A percentile compares a stretch with the other conserved stretches of the same genome.
Evolutionary conservation across 2,113 vertebrate genomes (phyloP).

Genomic region (Regulus satrapa): DNA sequence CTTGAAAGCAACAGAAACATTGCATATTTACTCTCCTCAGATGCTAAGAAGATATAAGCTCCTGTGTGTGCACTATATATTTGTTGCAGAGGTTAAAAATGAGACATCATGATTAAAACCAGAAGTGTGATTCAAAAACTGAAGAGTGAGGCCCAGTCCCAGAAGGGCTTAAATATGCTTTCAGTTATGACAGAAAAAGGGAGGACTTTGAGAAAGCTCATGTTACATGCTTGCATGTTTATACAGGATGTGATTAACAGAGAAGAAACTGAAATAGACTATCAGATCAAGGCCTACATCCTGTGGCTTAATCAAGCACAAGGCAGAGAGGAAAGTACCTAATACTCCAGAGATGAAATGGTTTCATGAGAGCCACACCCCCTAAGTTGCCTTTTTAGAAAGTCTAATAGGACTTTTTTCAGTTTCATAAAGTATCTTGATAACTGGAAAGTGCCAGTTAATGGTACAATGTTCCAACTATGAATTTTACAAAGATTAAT

Average conservation of each 20-base stretch:
- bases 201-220: background rate
- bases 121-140: background rate
- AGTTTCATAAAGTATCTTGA: constrained; percentile 81
- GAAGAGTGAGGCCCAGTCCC: background rate
- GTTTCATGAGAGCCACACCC: constrained; percentile 70
- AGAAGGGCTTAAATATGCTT: background rate
- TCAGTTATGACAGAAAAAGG: background rate
- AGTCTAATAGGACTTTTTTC: constrained; percentile 76
- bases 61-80: background rate
- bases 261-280: background rate
- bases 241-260: background rate
- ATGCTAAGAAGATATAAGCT: background rate
- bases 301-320: background rate
- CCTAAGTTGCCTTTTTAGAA: constrained; percentile 76
- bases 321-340: background rate
- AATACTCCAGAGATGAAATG: constrained; percentile 43
- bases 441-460: constrained; percentile 80
- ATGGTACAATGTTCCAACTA: constrained; percentile 77
- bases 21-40: background rate
- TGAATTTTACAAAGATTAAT: constrained; percentile 83
- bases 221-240: background rate
- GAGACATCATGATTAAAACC: background rate
- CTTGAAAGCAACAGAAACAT: background rate
- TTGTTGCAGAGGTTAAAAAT: background rate
- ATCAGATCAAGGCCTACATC: background rate